A percentile compares a stretch with the other conserved stretches of the same genome.
These are phyloP conservation scores for Odontamblyopus lacepedii DNA, from an alignment of 2,797 vertebrate species.

Conservation along the genomic window DNA sequence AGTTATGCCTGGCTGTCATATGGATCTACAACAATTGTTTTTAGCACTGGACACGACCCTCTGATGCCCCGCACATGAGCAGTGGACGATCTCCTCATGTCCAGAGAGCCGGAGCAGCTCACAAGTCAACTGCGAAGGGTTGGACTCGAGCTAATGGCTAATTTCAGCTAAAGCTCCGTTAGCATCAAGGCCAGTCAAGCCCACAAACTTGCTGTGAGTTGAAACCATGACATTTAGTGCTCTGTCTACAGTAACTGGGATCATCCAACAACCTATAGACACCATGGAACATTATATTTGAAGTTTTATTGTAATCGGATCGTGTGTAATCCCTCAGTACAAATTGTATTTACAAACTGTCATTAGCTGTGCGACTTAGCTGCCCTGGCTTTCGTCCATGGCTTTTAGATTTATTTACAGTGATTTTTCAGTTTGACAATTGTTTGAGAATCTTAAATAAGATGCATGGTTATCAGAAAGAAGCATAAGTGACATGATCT, in stretches of 20 bases:
- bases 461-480: neutral
- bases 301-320: too few species aligned
- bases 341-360: neutral
- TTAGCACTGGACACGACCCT: conserved; percentile 44
- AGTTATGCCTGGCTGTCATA: conserved; percentile 63
- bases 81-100: conserved; percentile 57
- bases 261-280: neutral
- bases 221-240: conserved; percentile 35
- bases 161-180: conserved; percentile 43
- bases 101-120: conserved; percentile 52
- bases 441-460: neutral
- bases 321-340: neutral
- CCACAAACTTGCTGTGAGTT: conserved; percentile 27
- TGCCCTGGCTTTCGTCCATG: conserved; percentile 32
- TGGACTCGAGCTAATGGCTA: conserved; percentile 52
- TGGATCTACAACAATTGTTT: conserved; percentile 39
- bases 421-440: neutral
- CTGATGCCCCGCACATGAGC: conserved; percentile 43
- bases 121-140: conserved; percentile 66
- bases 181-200: conserved; percentile 51
- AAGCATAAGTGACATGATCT: neutral
- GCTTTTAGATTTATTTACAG: conserved; percentile 12
- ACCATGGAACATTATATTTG: neutral
- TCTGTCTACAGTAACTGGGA: conserved; percentile 15
- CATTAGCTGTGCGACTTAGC: conserved; percentile 22